Evolutionary conservation across 2,797 vertebrate species (phyloP).

Genomic region (Loriculus beryllinus): DNA sequence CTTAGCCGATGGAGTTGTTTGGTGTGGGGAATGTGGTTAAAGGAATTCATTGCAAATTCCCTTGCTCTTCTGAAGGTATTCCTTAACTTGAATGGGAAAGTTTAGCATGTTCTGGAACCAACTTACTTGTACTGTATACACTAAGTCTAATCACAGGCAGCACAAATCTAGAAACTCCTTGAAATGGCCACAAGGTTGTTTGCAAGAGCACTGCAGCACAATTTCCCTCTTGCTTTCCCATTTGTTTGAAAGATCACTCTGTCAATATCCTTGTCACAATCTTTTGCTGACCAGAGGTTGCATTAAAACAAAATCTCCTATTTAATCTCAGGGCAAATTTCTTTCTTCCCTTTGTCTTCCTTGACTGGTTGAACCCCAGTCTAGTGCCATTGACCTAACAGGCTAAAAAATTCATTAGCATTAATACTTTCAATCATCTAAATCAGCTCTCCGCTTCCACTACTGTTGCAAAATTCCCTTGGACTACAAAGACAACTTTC

Average conservation of each 20-base stretch:
- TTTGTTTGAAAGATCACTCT: background rate
- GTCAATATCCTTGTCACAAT: background rate
- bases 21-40: background rate
- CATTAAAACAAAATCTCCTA: background rate
- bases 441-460: background rate
- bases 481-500: background rate
- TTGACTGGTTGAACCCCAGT: background rate
- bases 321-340: background rate
- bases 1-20: background rate
- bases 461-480: constrained; percentile 16
- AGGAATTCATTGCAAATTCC: background rate
- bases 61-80: background rate
- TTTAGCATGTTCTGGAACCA: background rate
- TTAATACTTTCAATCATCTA: background rate
- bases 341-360: background rate
- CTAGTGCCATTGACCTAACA: background rate
- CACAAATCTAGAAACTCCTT: background rate
- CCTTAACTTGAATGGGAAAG: background rate
- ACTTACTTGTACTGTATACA: background rate
- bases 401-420: background rate
- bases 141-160: background rate
- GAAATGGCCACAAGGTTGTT: constrained; percentile 1
- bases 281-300: background rate
- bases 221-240: background rate
- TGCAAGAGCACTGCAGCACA: background rate